Evolutionary conservation across 2,113 vertebrate genomes (phyloP).

Genomic region (Gavia stellata): DNA sequence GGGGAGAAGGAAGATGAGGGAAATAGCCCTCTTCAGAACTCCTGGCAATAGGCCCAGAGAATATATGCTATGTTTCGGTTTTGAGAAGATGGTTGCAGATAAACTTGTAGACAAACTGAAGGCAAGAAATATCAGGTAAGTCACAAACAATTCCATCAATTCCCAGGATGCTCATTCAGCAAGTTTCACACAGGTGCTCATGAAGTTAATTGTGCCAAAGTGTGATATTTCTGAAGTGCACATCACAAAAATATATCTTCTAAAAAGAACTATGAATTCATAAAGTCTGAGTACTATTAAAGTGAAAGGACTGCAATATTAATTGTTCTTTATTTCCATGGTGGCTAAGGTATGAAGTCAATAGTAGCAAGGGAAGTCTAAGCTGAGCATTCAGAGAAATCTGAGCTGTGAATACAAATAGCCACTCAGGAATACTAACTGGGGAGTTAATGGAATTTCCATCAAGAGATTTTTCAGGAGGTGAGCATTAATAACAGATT

Average conservation of each 20-base stretch:
- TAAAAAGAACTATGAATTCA: neutral
- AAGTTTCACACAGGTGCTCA: neutral
- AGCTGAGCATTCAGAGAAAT: neutral
- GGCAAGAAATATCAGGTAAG: neutral
- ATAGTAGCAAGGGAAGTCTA: neutral
- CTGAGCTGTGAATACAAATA: neutral
- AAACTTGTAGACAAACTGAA: neutral
- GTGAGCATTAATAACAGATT: neutral
- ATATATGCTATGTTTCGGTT: neutral
- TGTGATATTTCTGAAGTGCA: neutral
- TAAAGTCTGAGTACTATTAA: neutral
- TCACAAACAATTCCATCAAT: neutral
- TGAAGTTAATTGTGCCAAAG: neutral
- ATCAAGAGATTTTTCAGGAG: neutral
- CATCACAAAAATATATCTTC: neutral
- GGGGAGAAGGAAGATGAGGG: neutral
- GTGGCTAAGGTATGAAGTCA: neutral
- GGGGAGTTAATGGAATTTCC: neutral
- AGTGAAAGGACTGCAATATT: neutral
- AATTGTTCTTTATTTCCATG: neutral
- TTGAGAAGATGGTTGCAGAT: neutral
- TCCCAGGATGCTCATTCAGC: neutral
- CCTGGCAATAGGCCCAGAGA: neutral
- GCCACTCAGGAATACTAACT: neutral
- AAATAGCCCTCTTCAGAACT: neutral